Base-by-base conservation (phyloP, 2,797 vertebrate species). In the Bucorvus abyssinicus region DNA sequence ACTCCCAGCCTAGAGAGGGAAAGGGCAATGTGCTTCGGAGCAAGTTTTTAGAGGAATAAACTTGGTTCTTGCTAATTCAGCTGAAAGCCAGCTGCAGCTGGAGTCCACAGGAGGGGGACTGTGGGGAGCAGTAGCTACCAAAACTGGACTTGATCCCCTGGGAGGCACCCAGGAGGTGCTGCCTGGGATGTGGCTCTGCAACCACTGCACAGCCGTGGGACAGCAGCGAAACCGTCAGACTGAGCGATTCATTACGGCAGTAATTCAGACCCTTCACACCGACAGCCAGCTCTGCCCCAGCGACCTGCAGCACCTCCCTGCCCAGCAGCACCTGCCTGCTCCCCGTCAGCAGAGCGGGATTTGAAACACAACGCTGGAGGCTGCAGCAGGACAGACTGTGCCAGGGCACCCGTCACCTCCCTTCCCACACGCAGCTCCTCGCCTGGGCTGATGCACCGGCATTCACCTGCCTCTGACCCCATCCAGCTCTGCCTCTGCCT, bases 371-470 rank as follows among this genome's bases (percentile, higher is more conserved):
- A 38, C 5, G 70, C 57, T 10, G 30, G 29, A 21, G 42, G 13
- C 2, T 4, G 10, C 53, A 38, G 69, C 32, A 26, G 53, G 73
- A 38, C 7, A 16, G 71, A 4, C 38, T 5, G 13, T 3, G 17
- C 45, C 64, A 34, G 30, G n/a, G 40, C 32, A n/a, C 10, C 23
- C 14, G 0, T 14, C 75, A 20, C 34, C 49, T 26, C 29, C 56
- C 40, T 55, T 52, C 50, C 27, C 1, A 8, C 49, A 7, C 4
- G 0, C 0, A 0, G 57, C 57, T 69, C 59, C 60, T 80, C 4
- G 4, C 42, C 74, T 4, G 32, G 30, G 55, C 45, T 36, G 64
- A 4, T 27, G 70, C 36, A 63, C 34, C 6, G 10, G 55, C 60
- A 6, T 26, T 53, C 5, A 0, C 14, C 7, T 68, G 15, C 45